phyloP scores from a whole-genome alignment of 2,888 invertebrate species.

The Cremastobaeus sp. region DNA sequence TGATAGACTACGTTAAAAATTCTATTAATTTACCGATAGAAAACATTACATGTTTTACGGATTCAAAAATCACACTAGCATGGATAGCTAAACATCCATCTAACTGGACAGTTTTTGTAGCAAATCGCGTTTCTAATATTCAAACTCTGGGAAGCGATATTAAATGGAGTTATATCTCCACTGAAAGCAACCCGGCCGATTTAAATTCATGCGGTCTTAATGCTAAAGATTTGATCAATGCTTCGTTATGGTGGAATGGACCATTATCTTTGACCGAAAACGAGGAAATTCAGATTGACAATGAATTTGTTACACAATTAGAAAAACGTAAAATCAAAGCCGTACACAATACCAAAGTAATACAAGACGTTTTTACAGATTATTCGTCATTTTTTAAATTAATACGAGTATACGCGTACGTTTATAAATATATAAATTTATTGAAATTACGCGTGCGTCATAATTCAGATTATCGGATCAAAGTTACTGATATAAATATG shows the following conservation, averaged over 20 bases:
- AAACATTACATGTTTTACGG: neutral
- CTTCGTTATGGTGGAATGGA: constrained; percentile 2
- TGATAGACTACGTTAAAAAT: neutral
- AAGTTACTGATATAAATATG: too few species aligned
- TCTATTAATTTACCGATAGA: neutral
- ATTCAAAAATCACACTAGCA: neutral
- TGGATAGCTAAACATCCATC: neutral
- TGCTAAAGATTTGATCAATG: neutral
- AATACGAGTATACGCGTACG: too few species aligned
- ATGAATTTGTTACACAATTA: neutral
- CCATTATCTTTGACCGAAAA: too few species aligned
- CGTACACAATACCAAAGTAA: too few species aligned
- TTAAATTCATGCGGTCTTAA: too few species aligned
- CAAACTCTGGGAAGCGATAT: neutral
- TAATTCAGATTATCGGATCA: too few species aligned
- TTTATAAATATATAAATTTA: too few species aligned
- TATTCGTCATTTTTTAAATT: too few species aligned
- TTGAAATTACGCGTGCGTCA: too few species aligned
- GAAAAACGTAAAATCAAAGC: neutral
- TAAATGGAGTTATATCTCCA: neutral
- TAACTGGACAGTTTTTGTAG: neutral
- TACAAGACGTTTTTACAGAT: too few species aligned
- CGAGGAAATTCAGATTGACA: neutral
- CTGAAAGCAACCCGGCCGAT: too few species aligned
- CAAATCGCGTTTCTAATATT: neutral